These are phyloP conservation scores for Steatocranus sp. DNA, from an alignment of 2,797 vertebrate genomes.

Conservation along the genomic window DNA sequence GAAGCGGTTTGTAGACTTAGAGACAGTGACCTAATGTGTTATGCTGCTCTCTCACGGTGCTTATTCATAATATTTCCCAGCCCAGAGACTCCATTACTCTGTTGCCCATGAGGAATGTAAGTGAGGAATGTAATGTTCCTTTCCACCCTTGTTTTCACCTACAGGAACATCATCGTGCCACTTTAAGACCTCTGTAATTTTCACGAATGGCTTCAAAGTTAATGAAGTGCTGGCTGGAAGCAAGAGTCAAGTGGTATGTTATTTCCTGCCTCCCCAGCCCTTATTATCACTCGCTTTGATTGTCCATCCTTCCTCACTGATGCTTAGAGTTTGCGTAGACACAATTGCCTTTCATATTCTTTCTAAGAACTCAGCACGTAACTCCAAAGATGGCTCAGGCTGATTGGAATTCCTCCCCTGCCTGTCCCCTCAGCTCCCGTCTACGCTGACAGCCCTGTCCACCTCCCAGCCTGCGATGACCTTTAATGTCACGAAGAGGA, in stretches of 20 bases:
- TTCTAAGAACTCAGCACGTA: not conserved
- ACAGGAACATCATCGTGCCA: not conserved
- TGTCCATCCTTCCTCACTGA: not conserved
- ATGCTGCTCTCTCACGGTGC: conserved; percentile 5
- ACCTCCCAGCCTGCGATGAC: conserved; percentile 33
- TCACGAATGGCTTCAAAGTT: conserved; percentile 12
- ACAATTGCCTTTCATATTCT: not conserved
- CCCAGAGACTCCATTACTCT: conserved; percentile 13
- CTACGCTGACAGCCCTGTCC: conserved; percentile 46
- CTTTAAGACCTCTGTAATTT: conserved; percentile 28
- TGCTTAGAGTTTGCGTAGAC: not conserved
- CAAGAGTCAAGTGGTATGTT: not conserved
- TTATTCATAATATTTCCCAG: conserved; percentile 20
- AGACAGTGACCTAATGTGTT: conserved; percentile 46
- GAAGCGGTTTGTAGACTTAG: conserved; percentile 27
- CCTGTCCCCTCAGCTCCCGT: conserved; percentile 17
- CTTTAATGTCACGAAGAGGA: conserved; percentile 43
- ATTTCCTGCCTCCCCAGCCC: not conserved
- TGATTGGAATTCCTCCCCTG: conserved; percentile 49
- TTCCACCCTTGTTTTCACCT: conserved; percentile 35
- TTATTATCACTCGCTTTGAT: not conserved
- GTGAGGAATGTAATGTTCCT: conserved; percentile 32
- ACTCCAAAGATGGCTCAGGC: not conserved
- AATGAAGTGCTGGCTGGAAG: conserved; percentile 7
- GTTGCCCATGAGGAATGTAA: conserved; percentile 31